Conservation (phyloP, 37 sponge, comb jelly and placozoan genomes). For the Oscarella lobularis region DNA sequence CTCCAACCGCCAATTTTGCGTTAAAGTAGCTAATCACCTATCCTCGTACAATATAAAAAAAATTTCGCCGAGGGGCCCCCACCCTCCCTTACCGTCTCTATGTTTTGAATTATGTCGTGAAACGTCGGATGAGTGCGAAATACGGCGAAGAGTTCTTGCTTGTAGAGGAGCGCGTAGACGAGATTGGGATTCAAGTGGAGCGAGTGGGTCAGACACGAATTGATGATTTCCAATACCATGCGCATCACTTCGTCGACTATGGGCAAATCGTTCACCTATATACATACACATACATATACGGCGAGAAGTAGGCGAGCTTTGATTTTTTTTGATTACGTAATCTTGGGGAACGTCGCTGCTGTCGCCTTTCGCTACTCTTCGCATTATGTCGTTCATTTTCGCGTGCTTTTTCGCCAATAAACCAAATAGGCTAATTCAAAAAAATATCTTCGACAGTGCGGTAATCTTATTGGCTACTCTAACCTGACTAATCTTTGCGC, state of each 20-base stretch:
- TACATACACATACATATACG: neutral
- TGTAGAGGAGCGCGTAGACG: slow-evolving; percentile 83
- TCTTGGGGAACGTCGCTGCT: neutral
- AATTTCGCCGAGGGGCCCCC: too few species aligned
- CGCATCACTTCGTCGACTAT: slow-evolving; percentile 80
- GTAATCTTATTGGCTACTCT: neutral
- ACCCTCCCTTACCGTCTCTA: slow-evolving; percentile 53
- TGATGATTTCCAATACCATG: slow-evolving; percentile 87
- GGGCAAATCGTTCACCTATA: slow-evolving; percentile 42
- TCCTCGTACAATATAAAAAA: too few species aligned
- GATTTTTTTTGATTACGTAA: too few species aligned
- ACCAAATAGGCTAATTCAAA: slow-evolving; percentile 41
- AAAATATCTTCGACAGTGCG: neutral
- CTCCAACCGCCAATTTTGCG: slow-evolving; percentile 43
- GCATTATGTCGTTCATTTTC: slow-evolving; percentile 30
- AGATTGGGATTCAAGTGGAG: slow-evolving; percentile 78
- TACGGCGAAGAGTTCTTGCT: slow-evolving; percentile 63
- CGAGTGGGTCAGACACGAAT: slow-evolving; percentile 65
- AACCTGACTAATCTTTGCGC: slow-evolving; percentile 54
- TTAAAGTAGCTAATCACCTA: slow-evolving; percentile 72
- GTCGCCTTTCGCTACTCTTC: neutral
- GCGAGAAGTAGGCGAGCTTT: neutral
- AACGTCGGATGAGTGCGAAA: slow-evolving; percentile 67
- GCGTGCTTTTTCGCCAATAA: slow-evolving; percentile 71
- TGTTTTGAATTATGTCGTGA: slow-evolving; percentile 69